Percentiles rank a stretch among this genome's conserved stretches.
Conservation (phyloP, 1,140 invertebrate species). For the Drosophila subobscura region DNA sequence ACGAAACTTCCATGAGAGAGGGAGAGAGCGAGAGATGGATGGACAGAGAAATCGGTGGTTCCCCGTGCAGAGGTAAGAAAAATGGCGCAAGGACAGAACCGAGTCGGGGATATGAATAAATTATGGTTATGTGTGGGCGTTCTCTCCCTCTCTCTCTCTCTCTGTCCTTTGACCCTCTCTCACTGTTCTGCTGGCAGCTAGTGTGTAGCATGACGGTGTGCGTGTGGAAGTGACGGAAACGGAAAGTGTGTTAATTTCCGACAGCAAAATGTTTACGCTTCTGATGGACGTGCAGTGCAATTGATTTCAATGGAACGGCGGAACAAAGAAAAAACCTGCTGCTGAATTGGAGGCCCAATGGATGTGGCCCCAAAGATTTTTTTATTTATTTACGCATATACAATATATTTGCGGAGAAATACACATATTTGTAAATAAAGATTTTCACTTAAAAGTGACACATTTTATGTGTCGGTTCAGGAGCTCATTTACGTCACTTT, state of each 20-base stretch:
- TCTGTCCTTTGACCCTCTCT: not conserved
- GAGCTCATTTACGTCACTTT: no score
- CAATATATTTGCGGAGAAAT: not conserved
- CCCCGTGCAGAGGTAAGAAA: conserved; percentile 55
- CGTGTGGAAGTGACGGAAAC: conserved; percentile 53
- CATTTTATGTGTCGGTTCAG: no score
- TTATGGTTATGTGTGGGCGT: conserved; percentile 53
- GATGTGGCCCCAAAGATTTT: conserved; percentile 2
- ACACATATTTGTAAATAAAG: not conserved
- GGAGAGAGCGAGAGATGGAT: conserved; percentile 6
- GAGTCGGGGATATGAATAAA: conserved; percentile 67
- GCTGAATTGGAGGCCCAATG: conserved; percentile 16
- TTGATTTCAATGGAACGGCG: conserved; percentile 68
- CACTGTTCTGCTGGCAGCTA: conserved; percentile 2
- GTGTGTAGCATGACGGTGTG: conserved; percentile 6
- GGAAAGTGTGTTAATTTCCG: conserved; percentile 80
- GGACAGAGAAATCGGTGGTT: conserved; percentile 22
- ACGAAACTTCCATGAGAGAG: not conserved
- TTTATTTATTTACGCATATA: not conserved
- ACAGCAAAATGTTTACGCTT: conserved; percentile 71
- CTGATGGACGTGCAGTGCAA: conserved; percentile 73
- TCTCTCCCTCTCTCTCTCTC: not conserved
- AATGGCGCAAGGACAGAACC: conserved; percentile 51
- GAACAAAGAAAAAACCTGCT: conserved; percentile 34
- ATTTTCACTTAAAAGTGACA: not conserved